phyloP scores from a whole-genome alignment of 2,888 invertebrate species.

The Nemurella pictetii region DNA sequence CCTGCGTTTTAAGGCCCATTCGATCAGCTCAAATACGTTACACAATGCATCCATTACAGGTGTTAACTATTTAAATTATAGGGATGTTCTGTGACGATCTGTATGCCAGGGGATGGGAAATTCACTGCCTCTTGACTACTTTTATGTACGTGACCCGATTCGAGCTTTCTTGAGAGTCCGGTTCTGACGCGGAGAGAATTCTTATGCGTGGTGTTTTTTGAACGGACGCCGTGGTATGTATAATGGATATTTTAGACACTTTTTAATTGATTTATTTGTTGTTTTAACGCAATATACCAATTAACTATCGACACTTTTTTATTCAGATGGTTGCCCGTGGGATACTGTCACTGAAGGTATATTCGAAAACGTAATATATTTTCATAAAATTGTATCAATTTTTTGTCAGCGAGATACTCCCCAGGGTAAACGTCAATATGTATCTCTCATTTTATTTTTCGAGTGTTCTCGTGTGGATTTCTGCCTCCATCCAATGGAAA shows the following conservation, averaged over 20 bases:
- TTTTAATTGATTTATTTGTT: neutral
- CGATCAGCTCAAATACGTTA: neutral
- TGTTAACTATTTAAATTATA: constrained; percentile 22
- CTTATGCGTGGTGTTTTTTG: neutral
- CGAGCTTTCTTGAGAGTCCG: neutral
- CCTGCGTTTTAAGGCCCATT: neutral
- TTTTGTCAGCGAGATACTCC: neutral
- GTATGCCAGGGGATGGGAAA: neutral
- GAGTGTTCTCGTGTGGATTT: neutral
- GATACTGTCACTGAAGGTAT: no score
- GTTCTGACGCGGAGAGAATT: neutral
- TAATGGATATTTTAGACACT: neutral
- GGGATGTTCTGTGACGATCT: neutral
- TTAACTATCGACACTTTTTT: no score
- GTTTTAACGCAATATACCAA: neutral
- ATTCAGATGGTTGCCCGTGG: no score
- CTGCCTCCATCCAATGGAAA: neutral
- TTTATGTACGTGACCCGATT: neutral
- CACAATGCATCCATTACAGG: constrained; percentile 14
- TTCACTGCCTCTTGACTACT: neutral
- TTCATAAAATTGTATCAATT: no score
- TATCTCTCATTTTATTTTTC: neutral
- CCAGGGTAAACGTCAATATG: neutral
- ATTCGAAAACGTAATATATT: no score
- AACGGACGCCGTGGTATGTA: neutral